phyloP scores from a whole-genome alignment of 2,888 invertebrate species.

The Gastrophysa polygoni region DNA sequence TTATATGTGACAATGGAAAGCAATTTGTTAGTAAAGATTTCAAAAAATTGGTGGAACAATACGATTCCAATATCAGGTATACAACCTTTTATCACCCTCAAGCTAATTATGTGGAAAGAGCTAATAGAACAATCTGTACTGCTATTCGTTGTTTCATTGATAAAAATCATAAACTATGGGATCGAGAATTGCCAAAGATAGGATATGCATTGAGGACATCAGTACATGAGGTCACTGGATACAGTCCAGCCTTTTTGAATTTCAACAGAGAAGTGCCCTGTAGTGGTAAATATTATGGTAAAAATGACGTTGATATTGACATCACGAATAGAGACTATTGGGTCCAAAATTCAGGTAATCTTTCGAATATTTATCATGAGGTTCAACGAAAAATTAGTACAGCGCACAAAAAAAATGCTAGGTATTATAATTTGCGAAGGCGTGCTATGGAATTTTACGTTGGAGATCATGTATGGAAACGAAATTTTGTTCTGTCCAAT shows the following conservation, averaged over 20 bases:
- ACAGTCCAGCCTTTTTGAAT: background rate
- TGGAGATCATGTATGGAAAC: background rate
- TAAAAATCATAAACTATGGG: too few species aligned
- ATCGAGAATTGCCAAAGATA: too few species aligned
- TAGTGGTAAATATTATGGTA: background rate
- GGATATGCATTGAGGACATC: too few species aligned
- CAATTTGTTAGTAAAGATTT: background rate
- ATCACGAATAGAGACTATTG: background rate
- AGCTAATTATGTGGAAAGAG: too few species aligned
- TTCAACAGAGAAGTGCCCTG: background rate
- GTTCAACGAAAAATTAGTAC: background rate
- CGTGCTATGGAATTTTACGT: conserved; percentile 2
- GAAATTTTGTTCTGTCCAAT: background rate
- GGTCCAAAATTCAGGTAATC: background rate
- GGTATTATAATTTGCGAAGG: conserved; percentile 1
- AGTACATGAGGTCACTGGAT: background rate
- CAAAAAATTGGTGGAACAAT: background rate
- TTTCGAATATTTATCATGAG: background rate
- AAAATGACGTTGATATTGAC: background rate
- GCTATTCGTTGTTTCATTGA: too few species aligned
- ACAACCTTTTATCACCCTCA: too few species aligned
- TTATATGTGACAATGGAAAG: background rate
- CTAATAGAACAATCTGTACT: too few species aligned
- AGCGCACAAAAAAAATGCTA: conserved; percentile 3
- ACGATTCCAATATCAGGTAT: background rate